Conservation (phyloP, 2,113 vertebrate genomes). For the Passer domesticus region DNA sequence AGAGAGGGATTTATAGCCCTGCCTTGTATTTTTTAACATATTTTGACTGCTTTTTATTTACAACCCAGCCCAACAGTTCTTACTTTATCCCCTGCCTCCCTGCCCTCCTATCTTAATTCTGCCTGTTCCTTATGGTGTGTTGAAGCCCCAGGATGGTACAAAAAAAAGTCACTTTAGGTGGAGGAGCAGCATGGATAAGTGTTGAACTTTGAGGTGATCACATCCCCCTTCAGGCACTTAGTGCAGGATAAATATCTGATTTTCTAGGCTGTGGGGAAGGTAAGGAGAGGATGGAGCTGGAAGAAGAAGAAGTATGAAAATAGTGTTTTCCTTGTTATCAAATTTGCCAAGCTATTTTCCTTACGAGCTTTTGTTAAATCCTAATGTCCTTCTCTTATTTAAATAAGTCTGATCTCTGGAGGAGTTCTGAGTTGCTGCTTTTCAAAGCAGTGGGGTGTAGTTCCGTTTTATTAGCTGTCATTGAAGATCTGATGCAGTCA, state of each 20-base stretch:
- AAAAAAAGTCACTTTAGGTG: background rate
- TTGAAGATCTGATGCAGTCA: constrained; percentile 38
- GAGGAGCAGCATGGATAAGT: background rate
- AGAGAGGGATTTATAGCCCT: constrained; percentile 44
- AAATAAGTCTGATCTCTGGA: constrained; percentile 55
- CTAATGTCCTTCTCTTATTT: constrained; percentile 36
- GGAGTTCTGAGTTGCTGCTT: constrained; percentile 31
- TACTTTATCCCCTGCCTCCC: background rate
- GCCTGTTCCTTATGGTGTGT: background rate
- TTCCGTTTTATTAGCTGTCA: constrained; percentile 55
- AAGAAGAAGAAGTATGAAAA: background rate
- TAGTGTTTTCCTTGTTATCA: background rate
- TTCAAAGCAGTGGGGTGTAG: constrained; percentile 56
- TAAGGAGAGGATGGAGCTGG: background rate
- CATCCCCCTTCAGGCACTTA: background rate
- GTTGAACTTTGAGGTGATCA: background rate
- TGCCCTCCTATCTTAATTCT: background rate
- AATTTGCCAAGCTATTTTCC: constrained; percentile 23
- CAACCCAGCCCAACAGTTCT: constrained; percentile 5
- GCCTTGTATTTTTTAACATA: constrained; percentile 59
- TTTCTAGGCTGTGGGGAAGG: background rate
- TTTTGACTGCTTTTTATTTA: constrained; percentile 51
- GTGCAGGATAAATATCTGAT: background rate
- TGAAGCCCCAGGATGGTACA: background rate
- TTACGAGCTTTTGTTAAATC: constrained; percentile 31